Conservation (phyloP, 2,888 invertebrate species). For the Lottia scabra region DNA sequence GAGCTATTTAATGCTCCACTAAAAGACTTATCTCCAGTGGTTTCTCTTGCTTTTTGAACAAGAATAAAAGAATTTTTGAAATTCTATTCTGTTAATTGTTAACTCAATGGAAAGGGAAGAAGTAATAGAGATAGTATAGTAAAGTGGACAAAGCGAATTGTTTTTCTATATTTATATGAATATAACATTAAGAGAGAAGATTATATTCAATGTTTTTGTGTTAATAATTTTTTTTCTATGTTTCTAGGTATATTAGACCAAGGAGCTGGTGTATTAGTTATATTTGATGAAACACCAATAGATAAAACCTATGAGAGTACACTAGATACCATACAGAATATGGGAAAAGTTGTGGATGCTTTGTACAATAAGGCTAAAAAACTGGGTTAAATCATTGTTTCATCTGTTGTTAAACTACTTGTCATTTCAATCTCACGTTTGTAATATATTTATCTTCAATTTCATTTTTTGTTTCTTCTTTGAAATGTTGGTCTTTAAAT, state of each 20-base stretch:
- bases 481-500: too few relatives aligned
- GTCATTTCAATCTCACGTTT: neutral
- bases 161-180: too few relatives aligned
- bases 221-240: constrained; percentile 9
- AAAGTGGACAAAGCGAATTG: too few relatives aligned
- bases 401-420: neutral
- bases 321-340: constrained; percentile 96
- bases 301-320: constrained; percentile 99
- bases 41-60: too few relatives aligned
- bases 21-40: too few relatives aligned
- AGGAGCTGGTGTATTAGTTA: constrained; percentile 96
- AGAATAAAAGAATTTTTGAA: too few relatives aligned
- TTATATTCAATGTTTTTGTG: neutral
- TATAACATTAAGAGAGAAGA: too few relatives aligned
- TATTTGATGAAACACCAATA: constrained; percentile 93
- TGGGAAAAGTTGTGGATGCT: constrained; percentile 99
- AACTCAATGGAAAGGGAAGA: too few relatives aligned
- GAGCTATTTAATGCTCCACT: too few relatives aligned
- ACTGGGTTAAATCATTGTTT: constrained; percentile 79
- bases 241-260: constrained; percentile 96
- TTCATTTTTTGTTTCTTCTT: neutral
- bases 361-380: constrained; percentile 99
- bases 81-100: too few relatives aligned
- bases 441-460: too few relatives aligned
- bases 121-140: too few relatives aligned